Evolutionary conservation across 2,113 vertebrate species (phyloP).

Genomic region (Ptychochromis oligacanthus): DNA sequence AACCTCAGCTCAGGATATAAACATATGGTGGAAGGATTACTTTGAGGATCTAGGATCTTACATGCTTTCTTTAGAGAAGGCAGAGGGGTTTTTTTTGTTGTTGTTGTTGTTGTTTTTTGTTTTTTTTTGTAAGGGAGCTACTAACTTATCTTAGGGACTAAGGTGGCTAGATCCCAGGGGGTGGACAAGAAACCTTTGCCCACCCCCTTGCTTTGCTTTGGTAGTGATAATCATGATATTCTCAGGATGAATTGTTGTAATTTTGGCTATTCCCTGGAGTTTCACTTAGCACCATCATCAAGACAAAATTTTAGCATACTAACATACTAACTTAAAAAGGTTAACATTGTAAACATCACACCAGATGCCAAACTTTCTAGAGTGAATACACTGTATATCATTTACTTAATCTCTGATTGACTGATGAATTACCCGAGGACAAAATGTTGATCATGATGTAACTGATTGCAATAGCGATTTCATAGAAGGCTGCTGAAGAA

Average conservation of each 20-base stretch:
- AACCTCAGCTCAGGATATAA: neutral
- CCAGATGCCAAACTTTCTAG: neutral
- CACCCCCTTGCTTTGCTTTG: no score
- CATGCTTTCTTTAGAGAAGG: no score
- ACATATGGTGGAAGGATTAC: neutral
- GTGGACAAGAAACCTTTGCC: no score
- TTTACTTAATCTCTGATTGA: constrained; percentile 11
- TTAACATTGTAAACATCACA: neutral
- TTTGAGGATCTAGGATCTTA: neutral
- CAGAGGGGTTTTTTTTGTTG: no score
- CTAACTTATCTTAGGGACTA: neutral
- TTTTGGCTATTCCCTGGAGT: neutral
- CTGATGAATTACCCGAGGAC: neutral
- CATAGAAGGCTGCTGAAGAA: constrained; percentile 34
- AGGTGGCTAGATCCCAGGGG: neutral
- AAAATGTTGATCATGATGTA: constrained; percentile 47
- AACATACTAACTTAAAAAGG: neutral
- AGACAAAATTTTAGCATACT: neutral
- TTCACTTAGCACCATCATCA: neutral
- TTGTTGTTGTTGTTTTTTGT: no score
- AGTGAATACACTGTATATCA: neutral
- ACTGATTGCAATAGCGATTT: constrained; percentile 49
- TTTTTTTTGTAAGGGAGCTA: neutral
- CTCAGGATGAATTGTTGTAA: neutral
- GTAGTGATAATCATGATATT: neutral